Evolutionary conservation across 2,888 invertebrate genomes (phyloP).

Genomic region (Synergus laeviventris): DNA sequence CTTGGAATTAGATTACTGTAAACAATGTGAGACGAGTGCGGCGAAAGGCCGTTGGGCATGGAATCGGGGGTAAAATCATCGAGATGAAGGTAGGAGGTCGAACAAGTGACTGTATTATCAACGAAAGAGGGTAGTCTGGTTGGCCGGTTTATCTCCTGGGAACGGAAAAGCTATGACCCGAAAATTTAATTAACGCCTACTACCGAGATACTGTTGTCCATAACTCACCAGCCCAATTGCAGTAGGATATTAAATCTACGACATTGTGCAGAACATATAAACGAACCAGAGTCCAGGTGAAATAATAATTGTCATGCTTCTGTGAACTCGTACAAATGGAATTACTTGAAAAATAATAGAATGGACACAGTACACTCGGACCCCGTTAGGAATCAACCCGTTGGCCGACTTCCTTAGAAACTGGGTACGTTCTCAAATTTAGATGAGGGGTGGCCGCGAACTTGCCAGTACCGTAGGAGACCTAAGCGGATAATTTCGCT

Average conservation of each 20-base stretch:
- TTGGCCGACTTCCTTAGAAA: too few species aligned
- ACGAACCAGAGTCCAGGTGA: slow-evolving; percentile 42
- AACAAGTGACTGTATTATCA: slow-evolving; percentile 61
- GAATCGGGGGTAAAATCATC: slow-evolving; percentile 21
- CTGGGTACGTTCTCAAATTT: too few species aligned
- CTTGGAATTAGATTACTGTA: neutral
- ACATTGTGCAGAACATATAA: slow-evolving; percentile 43
- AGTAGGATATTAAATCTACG: slow-evolving; percentile 42
- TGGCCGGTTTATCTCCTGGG: slow-evolving; percentile 58
- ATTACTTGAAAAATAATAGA: slow-evolving; percentile 40
- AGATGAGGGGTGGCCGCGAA: too few species aligned
- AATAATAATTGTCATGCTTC: slow-evolving; percentile 46
- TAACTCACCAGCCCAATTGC: slow-evolving; percentile 58
- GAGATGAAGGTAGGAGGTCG: slow-evolving; percentile 46
- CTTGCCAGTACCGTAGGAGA: too few species aligned
- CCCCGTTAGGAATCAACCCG: too few species aligned
- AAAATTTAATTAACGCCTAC: slow-evolving; percentile 72
- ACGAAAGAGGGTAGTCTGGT: slow-evolving; percentile 51
- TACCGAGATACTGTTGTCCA: slow-evolving; percentile 64
- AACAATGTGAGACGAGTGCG: neutral
- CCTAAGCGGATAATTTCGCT: too few species aligned
- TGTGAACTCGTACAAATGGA: slow-evolving; percentile 42
- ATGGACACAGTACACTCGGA: slow-evolving; percentile 1
- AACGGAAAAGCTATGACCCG: slow-evolving; percentile 66
- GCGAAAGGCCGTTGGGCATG: neutral